Percentiles rank a stretch among this genome's conserved stretches.
Conservation (phyloP, 2,113 vertebrate species). For the Tauraco erythrolophus region DNA sequence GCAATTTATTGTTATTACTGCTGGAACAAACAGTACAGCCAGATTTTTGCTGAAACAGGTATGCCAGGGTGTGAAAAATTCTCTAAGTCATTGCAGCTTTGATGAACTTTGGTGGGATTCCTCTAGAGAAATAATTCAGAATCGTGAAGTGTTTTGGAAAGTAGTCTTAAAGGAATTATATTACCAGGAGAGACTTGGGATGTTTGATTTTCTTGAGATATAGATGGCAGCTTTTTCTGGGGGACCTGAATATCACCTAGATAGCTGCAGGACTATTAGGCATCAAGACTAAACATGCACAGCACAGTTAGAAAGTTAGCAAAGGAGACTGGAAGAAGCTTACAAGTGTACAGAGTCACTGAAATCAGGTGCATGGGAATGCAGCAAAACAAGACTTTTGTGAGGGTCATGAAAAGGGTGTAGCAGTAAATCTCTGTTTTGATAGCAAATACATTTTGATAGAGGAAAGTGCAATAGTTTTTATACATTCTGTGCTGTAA, state of each 20-base stretch:
- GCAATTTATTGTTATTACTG: slow-evolving; percentile 24
- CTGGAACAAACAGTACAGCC: slow-evolving; percentile 5
- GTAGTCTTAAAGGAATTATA: background rate
- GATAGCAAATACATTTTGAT: too few relatives aligned
- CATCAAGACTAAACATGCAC: background rate
- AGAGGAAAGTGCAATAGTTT: background rate
- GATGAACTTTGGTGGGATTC: background rate
- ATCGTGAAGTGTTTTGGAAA: background rate
- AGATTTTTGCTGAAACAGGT: background rate
- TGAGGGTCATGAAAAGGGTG: background rate
- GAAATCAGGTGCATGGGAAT: background rate
- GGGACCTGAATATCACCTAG: background rate
- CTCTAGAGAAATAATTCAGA: slow-evolving; percentile 3
- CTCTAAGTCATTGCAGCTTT: background rate
- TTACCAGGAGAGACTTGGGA: background rate
- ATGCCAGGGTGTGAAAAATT: background rate
- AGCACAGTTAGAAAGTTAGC: background rate
- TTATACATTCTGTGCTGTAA: background rate
- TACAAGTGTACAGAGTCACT: background rate
- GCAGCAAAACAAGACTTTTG: background rate
- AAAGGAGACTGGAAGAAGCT: background rate
- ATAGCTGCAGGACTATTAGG: background rate
- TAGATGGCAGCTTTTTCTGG: background rate
- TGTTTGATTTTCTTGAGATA: background rate
- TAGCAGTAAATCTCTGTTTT: background rate